Evolutionary conservation across 2,888 invertebrate species (phyloP), one percentile per base, ranked within the genome.

Genomic region (Lithophane socia): DNA sequence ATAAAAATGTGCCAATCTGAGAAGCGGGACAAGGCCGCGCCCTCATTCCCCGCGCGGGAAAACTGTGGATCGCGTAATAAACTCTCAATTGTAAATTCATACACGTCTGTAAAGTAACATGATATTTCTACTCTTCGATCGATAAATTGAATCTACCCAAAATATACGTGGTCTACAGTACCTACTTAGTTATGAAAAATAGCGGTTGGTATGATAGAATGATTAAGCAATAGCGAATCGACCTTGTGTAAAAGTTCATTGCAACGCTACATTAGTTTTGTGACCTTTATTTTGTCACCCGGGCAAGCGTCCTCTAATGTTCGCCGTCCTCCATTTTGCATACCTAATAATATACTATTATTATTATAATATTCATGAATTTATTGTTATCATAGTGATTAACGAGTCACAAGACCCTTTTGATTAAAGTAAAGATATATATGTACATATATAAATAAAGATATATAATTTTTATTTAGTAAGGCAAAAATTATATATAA

Each of bases 1-100:
- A 94, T 94, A 94, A 95, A 96, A 95, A 95, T 95, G 95, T 96
- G 96, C 96, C 95, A 96, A 96, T 95, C 93, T 91, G 87, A 92
- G 90, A 96, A 95, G 91, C 92, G 84, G 96, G 93, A 89, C 96
- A 96, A 96, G 96, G 96, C 93, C 94, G 92, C 88, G 95, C 90
- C 94, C 95, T 93, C 94, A 91, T 93, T 95, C 94, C 91, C 88
- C 90, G 88, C 92, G 92, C 92, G 91, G 90, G 92, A 92, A 94
- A 92, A 91, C 91, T 90, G 90, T 89, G 87, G 90, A 92, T 92
- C 90, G 86, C 89, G 90, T 91, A 92, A 93, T 93, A 94, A 93
- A 92, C 91, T 89, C 82, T 87, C 92, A 90, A 91, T 92, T 91
- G 90, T 90, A 80, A 80, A 89, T 86, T 90, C 86, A 84, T 86